Conservation (phyloP, 1,140 invertebrate genomes). For the Eupristina koningsbergeri region DNA sequence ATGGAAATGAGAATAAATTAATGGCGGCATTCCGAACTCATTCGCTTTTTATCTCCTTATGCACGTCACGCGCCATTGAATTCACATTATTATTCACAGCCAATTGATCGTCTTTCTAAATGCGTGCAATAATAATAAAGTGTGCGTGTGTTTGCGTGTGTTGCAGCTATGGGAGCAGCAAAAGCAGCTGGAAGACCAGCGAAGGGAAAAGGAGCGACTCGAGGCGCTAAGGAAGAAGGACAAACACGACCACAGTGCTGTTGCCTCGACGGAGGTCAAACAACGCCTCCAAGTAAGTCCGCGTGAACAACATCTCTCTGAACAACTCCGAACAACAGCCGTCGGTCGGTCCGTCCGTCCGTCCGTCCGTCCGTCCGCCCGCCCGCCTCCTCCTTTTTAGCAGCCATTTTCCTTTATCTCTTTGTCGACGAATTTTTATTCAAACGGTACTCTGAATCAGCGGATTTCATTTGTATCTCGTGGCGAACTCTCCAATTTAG, state of each 20-base stretch:
- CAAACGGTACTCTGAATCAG: not conserved
- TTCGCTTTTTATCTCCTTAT: too few relatives aligned
- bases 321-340: too few relatives aligned
- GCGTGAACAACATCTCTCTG: not conserved
- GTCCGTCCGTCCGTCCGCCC: too few relatives aligned
- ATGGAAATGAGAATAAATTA: too few relatives aligned
- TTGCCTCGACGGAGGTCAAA: slow-evolving; percentile 96
- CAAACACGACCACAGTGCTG: slow-evolving; percentile 94
- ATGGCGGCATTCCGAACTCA: too few relatives aligned
- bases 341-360: too few relatives aligned
- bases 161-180: slow-evolving; percentile 86
- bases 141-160: not conserved
- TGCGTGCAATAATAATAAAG: not conserved
- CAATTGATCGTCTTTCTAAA: not conserved
- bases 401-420: too few relatives aligned
- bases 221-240: slow-evolving; percentile 92
- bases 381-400: too few relatives aligned
- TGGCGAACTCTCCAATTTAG: not conserved
- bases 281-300: slow-evolving; percentile 87
- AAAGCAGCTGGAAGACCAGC: slow-evolving; percentile 80
- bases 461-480: not conserved
- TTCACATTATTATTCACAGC: too few relatives aligned
- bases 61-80: too few relatives aligned
- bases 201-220: slow-evolving; percentile 84
- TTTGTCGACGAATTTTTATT: too few relatives aligned